Evolutionary conservation across 2,113 vertebrate genomes (phyloP), one percentile per base, ranked within the genome.

Genomic region (Scalopus aquaticus): DNA sequence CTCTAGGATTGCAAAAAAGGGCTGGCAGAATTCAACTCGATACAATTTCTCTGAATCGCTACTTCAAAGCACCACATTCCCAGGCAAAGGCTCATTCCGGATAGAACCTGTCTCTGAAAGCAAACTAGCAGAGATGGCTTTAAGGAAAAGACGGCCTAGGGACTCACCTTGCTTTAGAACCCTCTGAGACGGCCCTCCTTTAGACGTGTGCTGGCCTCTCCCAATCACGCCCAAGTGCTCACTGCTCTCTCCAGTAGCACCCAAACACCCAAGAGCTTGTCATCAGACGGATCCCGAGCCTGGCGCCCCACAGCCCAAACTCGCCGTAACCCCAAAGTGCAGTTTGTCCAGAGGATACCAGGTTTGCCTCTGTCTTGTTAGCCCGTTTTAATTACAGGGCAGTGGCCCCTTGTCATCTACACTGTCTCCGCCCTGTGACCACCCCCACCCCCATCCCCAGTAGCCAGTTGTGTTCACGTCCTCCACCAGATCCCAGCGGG

Each of bases 21-120:
- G 99, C 98, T 99, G 99, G 99, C 99, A 99, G 99, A 99, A 99
- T 98, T 99, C 99, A 72, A 99, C 99, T 97, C 99, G 99, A 94
- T 99, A 99, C 98, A 99, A 99, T 98, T 98, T 99, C 99, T 96
- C 98, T 99, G 98, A 99, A 99, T 98, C 99, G 99, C 92, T 99
- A 99, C 98, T 99, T 99, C 98, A 99, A 99, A 99, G 99, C 99
- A 97, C 99, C 99, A 88, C 99, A 99, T 96, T 99, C 99, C 96
- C 99, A 15, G 99, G 99, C 88, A 99, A 99, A 98, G 99, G 99
- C 97, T 99, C 99, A 12, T 99, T 99, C 98, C 99, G 99, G 98
- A 99, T 99, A 98, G 99, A 99, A 96, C 99, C 99, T 9, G 98
- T 99, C 77, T 99, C 99, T 42, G 99, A 99, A 98, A 99, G 99